Evolutionary conservation across 2,113 vertebrate species (phyloP).

Genomic region (Scalopus aquaticus): DNA sequence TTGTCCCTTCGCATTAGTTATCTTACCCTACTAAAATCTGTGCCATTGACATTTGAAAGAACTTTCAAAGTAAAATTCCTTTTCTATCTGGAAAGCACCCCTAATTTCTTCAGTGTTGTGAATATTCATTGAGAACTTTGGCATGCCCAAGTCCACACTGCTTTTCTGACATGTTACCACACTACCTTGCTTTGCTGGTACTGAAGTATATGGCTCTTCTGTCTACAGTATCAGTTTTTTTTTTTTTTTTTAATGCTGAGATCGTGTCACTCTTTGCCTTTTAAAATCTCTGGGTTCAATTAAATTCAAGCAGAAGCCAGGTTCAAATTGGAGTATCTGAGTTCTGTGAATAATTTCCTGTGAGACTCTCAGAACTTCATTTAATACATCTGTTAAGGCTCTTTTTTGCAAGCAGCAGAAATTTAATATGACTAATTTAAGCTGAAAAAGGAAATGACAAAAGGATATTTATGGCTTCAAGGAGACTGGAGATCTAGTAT

Average conservation of each 20-base stretch:
- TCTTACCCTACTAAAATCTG: neutral
- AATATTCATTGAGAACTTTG: neutral
- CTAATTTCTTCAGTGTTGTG: neutral
- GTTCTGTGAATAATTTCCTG: constrained; percentile 18
- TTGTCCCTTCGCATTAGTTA: neutral
- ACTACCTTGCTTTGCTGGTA: neutral
- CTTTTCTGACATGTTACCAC: neutral
- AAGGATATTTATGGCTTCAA: neutral
- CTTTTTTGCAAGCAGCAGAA: neutral
- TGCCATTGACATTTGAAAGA: neutral
- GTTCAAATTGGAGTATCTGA: neutral
- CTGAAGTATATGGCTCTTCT: neutral
- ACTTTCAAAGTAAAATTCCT: neutral
- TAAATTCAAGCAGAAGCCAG: neutral
- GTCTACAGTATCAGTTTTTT: neutral
- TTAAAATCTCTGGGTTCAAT: neutral
- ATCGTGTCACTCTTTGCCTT: neutral
- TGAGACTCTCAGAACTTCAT: neutral
- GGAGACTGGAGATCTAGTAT: neutral
- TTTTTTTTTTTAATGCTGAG: neutral
- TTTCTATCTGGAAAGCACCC: neutral
- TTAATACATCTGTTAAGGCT: neutral
- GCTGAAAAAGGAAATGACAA: neutral
- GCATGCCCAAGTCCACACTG: too few species aligned
- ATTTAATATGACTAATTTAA: neutral